phyloP scores from a whole-genome alignment of 2,113 vertebrate genomes.

The Salvator merianae region DNA sequence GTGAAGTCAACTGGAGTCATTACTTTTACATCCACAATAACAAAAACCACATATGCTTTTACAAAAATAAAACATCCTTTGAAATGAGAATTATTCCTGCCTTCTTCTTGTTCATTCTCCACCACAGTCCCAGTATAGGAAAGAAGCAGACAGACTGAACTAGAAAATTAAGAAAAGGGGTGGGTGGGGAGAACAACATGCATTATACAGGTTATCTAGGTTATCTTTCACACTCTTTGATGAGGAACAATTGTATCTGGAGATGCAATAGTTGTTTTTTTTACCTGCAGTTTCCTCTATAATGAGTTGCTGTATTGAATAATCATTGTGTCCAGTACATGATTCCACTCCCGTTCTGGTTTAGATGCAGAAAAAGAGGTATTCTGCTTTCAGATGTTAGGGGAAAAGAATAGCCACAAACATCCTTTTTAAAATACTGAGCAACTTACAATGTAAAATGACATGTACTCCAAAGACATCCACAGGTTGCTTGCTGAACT shows the following conservation, averaged over 20 bases:
- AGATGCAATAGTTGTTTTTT: neutral
- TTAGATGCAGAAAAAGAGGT: neutral
- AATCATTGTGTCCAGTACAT: neutral
- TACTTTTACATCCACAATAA: neutral
- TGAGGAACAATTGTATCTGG: accelerated
- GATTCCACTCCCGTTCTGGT: neutral
- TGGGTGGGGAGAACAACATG: neutral
- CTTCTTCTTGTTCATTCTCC: neutral
- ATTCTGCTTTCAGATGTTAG: neutral
- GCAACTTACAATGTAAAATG: neutral
- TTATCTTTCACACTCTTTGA: conserved; percentile 9
- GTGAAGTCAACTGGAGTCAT: conserved; percentile 10
- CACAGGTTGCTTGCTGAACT: neutral
- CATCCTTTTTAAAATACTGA: neutral
- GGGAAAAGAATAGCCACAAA: neutral
- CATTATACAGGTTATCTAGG: neutral
- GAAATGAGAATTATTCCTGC: neutral
- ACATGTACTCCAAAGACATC: neutral
- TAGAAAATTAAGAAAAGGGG: neutral
- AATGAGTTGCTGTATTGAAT: too few species aligned
- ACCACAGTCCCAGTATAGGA: neutral
- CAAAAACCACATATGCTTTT: neutral
- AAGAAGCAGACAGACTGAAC: neutral
- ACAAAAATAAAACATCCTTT: neutral
- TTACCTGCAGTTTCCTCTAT: neutral